Percentiles rank a stretch among this genome's conserved stretches.
Evolutionary conservation across 2,797 vertebrate genomes (phyloP).

Genomic region (Sarcophilus harrisii): DNA sequence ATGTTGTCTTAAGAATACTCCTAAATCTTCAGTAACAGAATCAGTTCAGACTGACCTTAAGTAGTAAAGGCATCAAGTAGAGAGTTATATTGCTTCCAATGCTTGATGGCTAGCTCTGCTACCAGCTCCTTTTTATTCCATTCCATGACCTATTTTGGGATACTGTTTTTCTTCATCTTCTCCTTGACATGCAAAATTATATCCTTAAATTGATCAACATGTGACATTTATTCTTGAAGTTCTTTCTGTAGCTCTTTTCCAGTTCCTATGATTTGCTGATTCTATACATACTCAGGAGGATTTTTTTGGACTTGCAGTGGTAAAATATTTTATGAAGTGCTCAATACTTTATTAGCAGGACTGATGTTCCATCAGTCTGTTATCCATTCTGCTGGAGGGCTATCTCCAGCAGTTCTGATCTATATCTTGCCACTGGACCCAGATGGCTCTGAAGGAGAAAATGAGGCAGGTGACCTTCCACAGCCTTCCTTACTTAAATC

Average conservation of each 20-base stretch:
- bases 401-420: too few relatives aligned
- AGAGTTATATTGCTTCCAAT: conserved; percentile 98
- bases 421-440: too few relatives aligned
- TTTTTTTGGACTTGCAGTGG: conserved; percentile 95
- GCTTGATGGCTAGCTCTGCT: conserved; percentile 98
- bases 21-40: conserved; percentile 96
- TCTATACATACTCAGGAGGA: conserved; percentile 94
- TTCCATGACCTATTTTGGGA: conserved; percentile 94
- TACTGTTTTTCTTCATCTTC: conserved; percentile 96
- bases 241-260: conserved; percentile 93
- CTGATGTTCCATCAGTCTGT: conserved; percentile 96
- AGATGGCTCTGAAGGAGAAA: too few relatives aligned
- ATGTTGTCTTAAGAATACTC: conserved; percentile 99
- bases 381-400: conserved; percentile 91
- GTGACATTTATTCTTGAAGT: conserved; percentile 84
- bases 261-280: conserved; percentile 95
- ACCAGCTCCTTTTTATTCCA: conserved; percentile 98
- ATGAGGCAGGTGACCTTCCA: too few relatives aligned
- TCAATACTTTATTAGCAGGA: conserved; percentile 96
- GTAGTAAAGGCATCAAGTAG: conserved; percentile 97
- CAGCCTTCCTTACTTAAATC: too few relatives aligned
- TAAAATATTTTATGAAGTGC: conserved; percentile 98
- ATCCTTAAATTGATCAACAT: conserved; percentile 94
- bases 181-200: conserved; percentile 94
- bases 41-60: conserved; percentile 96